phyloP scores from a whole-genome alignment of 2,888 invertebrate species.

The Luperina nickerlii region DNA sequence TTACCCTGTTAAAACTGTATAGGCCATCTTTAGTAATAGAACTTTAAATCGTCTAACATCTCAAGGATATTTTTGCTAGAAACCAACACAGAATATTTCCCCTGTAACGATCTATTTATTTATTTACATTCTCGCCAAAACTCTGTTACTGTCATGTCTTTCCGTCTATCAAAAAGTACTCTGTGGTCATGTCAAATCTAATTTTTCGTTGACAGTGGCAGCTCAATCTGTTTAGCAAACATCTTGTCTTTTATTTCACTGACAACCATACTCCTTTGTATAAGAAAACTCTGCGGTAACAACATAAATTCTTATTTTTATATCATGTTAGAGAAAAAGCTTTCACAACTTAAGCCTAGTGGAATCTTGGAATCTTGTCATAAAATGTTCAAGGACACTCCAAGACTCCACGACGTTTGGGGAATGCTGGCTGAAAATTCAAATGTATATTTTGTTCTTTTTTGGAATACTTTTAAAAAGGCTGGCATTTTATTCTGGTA shows the following conservation, averaged over 20 bases:
- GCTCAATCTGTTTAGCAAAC: not conserved
- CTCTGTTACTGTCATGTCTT: not conserved
- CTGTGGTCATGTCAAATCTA: not conserved
- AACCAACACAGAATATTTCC: not conserved
- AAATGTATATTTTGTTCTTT: constrained; percentile 42
- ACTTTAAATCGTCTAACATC: not conserved
- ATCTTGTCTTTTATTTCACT: constrained; percentile 1
- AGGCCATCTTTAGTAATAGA: not conserved
- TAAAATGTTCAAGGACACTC: constrained; percentile 59
- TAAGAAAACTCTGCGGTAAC: constrained; percentile 2
- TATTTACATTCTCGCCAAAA: constrained; percentile 18
- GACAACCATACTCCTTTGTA: not conserved
- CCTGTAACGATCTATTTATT: not conserved
- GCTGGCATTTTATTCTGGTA: constrained; percentile 30
- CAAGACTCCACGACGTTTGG: constrained; percentile 41
- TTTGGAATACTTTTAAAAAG: constrained; percentile 54
- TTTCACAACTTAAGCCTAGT: constrained; percentile 49
- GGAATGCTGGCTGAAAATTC: constrained; percentile 51
- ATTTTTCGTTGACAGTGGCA: constrained; percentile 20
- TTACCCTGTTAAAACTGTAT: not conserved
- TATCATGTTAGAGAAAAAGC: constrained; percentile 46
- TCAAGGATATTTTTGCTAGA: not conserved
- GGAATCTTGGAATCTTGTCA: constrained; percentile 43
- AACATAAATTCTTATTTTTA: constrained; percentile 43
- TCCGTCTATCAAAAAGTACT: no score